Evolutionary conservation across 2,797 vertebrate genomes (phyloP).

Genomic region (Diceros bicornis): DNA sequence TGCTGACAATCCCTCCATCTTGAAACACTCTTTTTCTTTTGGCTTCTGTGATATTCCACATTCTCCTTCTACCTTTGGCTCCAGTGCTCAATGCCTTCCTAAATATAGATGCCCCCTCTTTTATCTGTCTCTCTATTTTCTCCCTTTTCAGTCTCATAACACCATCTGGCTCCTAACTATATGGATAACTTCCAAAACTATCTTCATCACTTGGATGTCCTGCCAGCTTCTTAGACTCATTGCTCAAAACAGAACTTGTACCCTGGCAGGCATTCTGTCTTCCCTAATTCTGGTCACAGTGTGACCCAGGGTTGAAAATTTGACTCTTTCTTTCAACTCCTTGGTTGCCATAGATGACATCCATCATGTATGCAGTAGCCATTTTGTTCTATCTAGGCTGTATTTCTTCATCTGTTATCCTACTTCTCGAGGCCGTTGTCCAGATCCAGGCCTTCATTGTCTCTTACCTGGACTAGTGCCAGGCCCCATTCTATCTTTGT

Average conservation of each 20-base stretch:
- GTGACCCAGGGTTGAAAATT: slow-evolving; percentile 55
- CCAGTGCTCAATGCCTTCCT: not conserved
- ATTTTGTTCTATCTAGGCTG: not conserved
- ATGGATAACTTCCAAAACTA: slow-evolving; percentile 76
- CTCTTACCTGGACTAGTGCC: not conserved
- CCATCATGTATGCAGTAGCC: not conserved
- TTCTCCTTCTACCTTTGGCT: not conserved
- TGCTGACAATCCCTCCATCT: not conserved
- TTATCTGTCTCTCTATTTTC: slow-evolving; percentile 65
- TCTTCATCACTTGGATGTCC: slow-evolving; percentile 68
- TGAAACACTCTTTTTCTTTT: not conserved
- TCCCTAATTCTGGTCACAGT: slow-evolving; percentile 50
- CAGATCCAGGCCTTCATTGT: not conserved
- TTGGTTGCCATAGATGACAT: not conserved
- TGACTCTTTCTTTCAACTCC: slow-evolving; percentile 46
- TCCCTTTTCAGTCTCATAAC: slow-evolving; percentile 46
- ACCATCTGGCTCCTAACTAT: slow-evolving; percentile 72
- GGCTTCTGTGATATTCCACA: not conserved
- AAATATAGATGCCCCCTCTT: slow-evolving; percentile 19
- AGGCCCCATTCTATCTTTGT: not conserved
- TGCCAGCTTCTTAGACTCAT: slow-evolving; percentile 70
- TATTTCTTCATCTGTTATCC: not conserved
- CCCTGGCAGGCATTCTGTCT: slow-evolving; percentile 63
- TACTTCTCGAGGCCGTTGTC: not conserved
- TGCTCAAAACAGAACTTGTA: slow-evolving; percentile 73